Percentiles rank a stretch among this genome's conserved stretches.
Conservation (phyloP, 92 coral and sea anemone genomes). For the Umimayanthus chanpuru region DNA sequence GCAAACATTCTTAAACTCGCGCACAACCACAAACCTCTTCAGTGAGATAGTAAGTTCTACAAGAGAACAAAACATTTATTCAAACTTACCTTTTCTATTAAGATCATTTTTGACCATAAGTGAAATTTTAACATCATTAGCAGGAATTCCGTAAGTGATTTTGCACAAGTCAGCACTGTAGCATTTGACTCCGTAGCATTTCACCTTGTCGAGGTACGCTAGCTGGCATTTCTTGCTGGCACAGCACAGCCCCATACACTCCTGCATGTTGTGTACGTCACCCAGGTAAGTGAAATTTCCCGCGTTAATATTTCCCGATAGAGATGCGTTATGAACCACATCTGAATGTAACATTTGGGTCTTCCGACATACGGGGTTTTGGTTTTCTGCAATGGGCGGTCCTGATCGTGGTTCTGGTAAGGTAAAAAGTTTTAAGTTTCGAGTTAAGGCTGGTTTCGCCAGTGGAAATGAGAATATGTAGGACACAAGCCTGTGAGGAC, state of each 20-base stretch:
- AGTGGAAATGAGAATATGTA: too few relatives aligned
- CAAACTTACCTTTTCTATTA: conserved; percentile 79
- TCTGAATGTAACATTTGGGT: conserved; percentile 96
- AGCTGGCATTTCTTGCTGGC: conserved; percentile 86
- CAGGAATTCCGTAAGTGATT: conserved; percentile 73
- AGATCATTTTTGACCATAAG: conserved; percentile 93
- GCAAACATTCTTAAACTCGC: too few relatives aligned
- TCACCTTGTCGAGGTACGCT: conserved; percentile 89
- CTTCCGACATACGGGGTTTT: conserved; percentile 93
- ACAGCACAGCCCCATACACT: conserved; percentile 96
- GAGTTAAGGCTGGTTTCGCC: too few relatives aligned
- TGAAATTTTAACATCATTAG: conserved; percentile 96
- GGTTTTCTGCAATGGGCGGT: conserved; percentile 91
- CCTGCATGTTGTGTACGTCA: conserved; percentile 87
- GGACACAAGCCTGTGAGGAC: too few relatives aligned
- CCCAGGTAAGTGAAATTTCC: conserved; percentile 94
- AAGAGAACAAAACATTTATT: too few relatives aligned
- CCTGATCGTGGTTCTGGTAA: conserved; percentile 73
- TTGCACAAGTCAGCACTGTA: conserved; percentile 82
- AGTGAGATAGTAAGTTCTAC: not conserved
- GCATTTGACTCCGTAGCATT: conserved; percentile 94
- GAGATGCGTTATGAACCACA: conserved; percentile 83
- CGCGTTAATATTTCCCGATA: conserved; percentile 74
- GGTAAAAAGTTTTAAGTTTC: not conserved
- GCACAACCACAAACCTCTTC: too few relatives aligned